Evolutionary conservation across 1,140 invertebrate species (phyloP).

Genomic region (Drosophila ananassae): DNA sequence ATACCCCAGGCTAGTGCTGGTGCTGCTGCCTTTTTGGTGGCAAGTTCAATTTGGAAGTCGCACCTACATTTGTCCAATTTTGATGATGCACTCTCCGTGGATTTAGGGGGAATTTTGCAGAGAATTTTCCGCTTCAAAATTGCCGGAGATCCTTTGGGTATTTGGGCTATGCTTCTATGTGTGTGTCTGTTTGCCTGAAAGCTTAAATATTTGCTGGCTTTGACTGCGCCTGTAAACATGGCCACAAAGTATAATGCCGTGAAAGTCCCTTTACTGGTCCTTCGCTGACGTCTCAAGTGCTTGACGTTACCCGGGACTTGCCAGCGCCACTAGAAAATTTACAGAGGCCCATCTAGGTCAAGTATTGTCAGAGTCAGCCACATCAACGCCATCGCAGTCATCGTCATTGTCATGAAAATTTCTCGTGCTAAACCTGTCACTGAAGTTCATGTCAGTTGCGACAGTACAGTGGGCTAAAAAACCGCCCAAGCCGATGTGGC

Average conservation of each 20-base stretch:
- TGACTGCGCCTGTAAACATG: conserved; percentile 40
- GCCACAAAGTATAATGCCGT: conserved; percentile 40
- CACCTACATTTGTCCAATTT: conserved; percentile 65
- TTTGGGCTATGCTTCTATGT: background rate
- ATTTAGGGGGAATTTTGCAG: conserved; percentile 34
- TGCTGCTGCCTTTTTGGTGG: conserved; percentile 39
- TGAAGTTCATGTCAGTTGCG: conserved; percentile 53
- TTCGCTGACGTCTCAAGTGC: conserved; percentile 60
- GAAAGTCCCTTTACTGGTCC: conserved; percentile 43
- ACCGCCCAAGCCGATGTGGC: background rate
- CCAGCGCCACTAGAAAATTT: conserved; percentile 28
- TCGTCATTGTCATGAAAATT: conserved; percentile 65
- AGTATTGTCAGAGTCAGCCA: conserved; percentile 53
- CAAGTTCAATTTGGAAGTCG: conserved; percentile 68
- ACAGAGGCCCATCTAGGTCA: conserved; percentile 66
- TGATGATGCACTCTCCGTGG: conserved; percentile 43
- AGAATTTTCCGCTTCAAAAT: conserved; percentile 24
- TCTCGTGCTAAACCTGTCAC: conserved; percentile 66
- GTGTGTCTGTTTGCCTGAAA: conserved; percentile 13
- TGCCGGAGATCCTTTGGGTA: conserved; percentile 7
- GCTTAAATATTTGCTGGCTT: conserved; percentile 61
- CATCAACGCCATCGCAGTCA: conserved; percentile 38
- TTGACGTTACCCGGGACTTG: conserved; percentile 33
- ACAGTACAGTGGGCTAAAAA: conserved; percentile 26
- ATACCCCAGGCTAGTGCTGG: background rate